Percentiles rank a stretch among this genome's conserved stretches.
Conservation (phyloP, 2,888 invertebrate species). For the Ashinkailepas kermadecensis region DNA sequence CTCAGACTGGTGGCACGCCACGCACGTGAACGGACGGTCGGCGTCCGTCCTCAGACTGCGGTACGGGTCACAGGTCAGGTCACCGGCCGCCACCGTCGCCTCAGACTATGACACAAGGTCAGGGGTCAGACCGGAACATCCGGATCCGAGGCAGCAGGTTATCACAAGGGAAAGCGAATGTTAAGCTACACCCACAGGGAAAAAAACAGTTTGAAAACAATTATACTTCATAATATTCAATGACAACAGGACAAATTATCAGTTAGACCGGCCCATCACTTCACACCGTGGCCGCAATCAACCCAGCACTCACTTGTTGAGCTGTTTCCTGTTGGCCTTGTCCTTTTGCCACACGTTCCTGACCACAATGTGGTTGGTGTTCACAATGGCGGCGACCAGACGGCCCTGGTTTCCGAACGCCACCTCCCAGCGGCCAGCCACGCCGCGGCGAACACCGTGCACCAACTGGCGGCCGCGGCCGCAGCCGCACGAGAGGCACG, state of each 20-base stretch:
- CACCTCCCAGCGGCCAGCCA: conserved; percentile 4
- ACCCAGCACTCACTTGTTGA: not conserved
- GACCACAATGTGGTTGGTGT: not conserved
- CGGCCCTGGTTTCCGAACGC: not conserved
- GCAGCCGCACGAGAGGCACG: too few relatives aligned
- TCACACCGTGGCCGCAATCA: not conserved
- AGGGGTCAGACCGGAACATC: too few relatives aligned
- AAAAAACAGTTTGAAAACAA: too few relatives aligned
- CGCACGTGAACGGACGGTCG: conserved; percentile 37
- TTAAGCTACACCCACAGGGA: too few relatives aligned
- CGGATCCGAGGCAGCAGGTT: too few relatives aligned
- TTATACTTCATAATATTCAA: too few relatives aligned
- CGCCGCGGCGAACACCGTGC: not conserved
- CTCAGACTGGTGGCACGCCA: conserved; percentile 41
- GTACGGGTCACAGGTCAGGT: too few relatives aligned
- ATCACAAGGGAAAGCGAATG: too few relatives aligned
- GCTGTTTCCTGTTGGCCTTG: not conserved
- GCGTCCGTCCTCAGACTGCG: not conserved
- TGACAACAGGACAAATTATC: too few relatives aligned
- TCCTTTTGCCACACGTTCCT: not conserved
- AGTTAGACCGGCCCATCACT: too few relatives aligned
- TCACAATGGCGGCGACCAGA: not conserved
- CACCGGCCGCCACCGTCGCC: too few relatives aligned
- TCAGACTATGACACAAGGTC: too few relatives aligned
- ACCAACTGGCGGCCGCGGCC: not conserved